These are phyloP conservation scores for Lampris incognitus DNA, from an alignment of 2,113 vertebrate genomes.

Conservation along the genomic window DNA sequence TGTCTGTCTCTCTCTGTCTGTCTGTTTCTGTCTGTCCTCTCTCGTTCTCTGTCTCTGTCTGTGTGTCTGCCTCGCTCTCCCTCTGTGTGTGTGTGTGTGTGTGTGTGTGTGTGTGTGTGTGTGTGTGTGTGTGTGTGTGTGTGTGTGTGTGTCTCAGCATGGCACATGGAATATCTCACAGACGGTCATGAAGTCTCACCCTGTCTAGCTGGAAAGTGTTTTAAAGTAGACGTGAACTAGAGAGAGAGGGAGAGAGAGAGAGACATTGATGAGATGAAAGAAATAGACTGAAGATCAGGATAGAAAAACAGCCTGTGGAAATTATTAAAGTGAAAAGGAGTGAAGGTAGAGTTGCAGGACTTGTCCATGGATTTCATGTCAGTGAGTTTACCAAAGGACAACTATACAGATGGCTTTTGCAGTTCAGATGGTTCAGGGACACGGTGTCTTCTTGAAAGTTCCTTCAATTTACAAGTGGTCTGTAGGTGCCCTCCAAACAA, in stretches of 20 bases:
- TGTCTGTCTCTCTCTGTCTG: background rate
- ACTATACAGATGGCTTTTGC: background rate
- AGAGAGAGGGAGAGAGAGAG: background rate
- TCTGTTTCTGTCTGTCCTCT: background rate
- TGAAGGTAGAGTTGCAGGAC: too few relatives aligned
- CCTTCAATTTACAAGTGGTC: background rate
- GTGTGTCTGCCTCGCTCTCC: too few relatives aligned
- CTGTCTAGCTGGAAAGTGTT: background rate
- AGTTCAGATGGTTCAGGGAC: background rate
- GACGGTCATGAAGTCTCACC: slow-evolving; percentile 5
- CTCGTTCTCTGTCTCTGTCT: too few relatives aligned
- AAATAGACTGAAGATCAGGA: background rate
- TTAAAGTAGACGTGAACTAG: background rate
- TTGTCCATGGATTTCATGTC: background rate
- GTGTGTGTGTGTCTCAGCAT: background rate
- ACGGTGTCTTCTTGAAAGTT: background rate
- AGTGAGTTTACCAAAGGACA: background rate
- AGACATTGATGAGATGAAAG: background rate
- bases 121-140: background rate
- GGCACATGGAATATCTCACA: slow-evolving; percentile 21
- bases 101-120: background rate
- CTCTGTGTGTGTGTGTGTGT: too few relatives aligned
- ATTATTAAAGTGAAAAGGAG: too few relatives aligned
- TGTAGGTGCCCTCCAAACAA: background rate
- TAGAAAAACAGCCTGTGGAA: too few relatives aligned